phyloP scores from a whole-genome alignment of 1,140 invertebrate species.

The Pogonus chalceus region DNA sequence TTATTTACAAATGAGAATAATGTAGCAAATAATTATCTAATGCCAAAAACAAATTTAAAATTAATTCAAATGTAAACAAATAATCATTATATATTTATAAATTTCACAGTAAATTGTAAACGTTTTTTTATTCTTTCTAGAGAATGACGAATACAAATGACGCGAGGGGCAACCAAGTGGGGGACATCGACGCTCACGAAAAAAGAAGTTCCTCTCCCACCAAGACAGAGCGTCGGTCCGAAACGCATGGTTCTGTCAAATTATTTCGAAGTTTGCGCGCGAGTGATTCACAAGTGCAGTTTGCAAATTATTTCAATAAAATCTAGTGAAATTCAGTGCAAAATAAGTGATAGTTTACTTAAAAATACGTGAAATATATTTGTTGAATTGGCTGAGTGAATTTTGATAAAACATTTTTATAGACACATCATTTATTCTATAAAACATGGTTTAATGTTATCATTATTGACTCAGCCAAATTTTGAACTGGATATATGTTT shows the following conservation, averaged over 20 bases:
- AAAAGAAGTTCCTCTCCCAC: neutral
- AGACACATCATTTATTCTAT: neutral
- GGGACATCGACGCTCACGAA: neutral
- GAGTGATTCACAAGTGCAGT: neutral
- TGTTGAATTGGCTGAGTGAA: neutral
- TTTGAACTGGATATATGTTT: neutral
- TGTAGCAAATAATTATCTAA: too few species aligned
- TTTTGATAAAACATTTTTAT: constrained; percentile 1
- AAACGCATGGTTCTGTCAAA: constrained; percentile 3
- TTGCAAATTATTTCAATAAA: neutral
- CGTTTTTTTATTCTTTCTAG: neutral
- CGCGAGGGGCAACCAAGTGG: neutral
- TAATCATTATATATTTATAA: neutral
- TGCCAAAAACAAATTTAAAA: neutral
- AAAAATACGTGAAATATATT: neutral
- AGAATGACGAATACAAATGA: neutral
- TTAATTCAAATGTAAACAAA: neutral
- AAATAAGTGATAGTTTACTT: neutral
- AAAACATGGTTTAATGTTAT: neutral
- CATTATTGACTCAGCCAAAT: neutral
- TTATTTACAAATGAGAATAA: too few species aligned
- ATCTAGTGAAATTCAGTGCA: neutral
- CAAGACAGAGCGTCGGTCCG: neutral
- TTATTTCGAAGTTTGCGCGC: neutral
- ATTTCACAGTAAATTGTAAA: neutral